Evolutionary conservation across 2,888 invertebrate genomes (phyloP).

Genomic region (Lasioglossum morio): DNA sequence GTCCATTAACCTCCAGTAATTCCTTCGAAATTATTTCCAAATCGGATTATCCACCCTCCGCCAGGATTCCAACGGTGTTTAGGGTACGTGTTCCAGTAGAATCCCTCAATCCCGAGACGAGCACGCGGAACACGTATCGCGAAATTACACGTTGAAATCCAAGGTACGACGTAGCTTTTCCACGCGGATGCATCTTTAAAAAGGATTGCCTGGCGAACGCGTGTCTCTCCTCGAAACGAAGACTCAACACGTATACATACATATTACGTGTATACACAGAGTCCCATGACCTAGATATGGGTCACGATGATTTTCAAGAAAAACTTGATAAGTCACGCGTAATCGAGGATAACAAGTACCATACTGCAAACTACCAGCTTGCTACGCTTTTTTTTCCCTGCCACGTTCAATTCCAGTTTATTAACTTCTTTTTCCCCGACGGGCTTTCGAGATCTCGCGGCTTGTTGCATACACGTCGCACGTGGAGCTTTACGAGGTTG

Average conservation of each 20-base stretch:
- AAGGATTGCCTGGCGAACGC: background rate
- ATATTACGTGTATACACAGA: background rate
- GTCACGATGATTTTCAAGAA: slow-evolving; percentile 1
- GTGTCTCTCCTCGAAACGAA: background rate
- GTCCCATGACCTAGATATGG: background rate
- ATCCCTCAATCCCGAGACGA: background rate
- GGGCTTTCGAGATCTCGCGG: background rate
- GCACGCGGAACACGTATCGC: background rate
- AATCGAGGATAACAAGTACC: background rate
- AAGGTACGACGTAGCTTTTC: background rate
- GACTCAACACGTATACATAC: background rate
- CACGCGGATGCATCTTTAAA: slow-evolving; percentile 12
- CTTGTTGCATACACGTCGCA: background rate
- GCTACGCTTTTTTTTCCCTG: background rate
- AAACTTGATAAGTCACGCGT: background rate
- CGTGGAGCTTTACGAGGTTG: background rate
- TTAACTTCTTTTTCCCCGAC: background rate
- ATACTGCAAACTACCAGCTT: background rate
- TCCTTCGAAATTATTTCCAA: background rate
- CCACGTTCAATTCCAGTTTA: slow-evolving; percentile 5
- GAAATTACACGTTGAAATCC: background rate
- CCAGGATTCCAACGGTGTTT: background rate
- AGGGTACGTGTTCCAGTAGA: background rate
- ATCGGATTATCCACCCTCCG: background rate
- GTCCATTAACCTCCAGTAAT: background rate